Base-by-base conservation (phyloP, 2,888 invertebrate genomes). In the Phyllotreta striolata region DNA sequence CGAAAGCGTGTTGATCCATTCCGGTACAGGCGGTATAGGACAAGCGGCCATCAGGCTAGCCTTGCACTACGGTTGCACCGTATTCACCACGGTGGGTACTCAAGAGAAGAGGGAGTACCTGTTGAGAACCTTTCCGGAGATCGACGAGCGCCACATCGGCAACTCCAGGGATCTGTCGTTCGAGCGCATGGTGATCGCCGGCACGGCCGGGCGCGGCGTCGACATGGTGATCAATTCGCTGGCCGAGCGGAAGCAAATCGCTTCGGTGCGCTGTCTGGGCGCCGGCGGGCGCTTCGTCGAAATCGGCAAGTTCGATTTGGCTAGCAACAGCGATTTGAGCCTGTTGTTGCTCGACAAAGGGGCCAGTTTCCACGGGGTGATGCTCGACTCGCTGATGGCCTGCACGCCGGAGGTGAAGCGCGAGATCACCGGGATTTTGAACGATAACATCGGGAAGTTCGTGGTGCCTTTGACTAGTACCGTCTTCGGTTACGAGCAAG, bases 201-300 rank as follows among this genome's bases (percentile, higher is more conserved):
- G 89, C 74, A 97, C 97, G 0, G 85, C 90, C 6, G 96, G 97
- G 8, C 85, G 85, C 71, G 96, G 97, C 40, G 97, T 98, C 0
- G 93, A 98, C 76, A 83, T 96, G 57, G 92, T 98, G 9, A 82
- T 95, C 6, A 98, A 98, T 80, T 96, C 96, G 0, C 82, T 98
- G 46, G 89, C 96, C 0, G 96, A 95, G 75, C 96, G 98, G 49
- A 97, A 97, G 80, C 84, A 97, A 0, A 85, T 87, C 74, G 91
- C 89, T 0, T 89, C 89, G 0, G 79, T 88, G 0, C 82, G 88
- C 2, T 90, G 89, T 70, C 78, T 90, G 7, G 86, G 84, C 0
- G 71, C 71, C 1, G 82, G 84, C 0, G 89, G 94, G 7, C 84
- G 89, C 62, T 95, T 95, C 80, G 79, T 94, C 54, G 94, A 95